Evolutionary conservation across 2,888 invertebrate species (phyloP).

Genomic region (Ophonus ardosiacus): DNA sequence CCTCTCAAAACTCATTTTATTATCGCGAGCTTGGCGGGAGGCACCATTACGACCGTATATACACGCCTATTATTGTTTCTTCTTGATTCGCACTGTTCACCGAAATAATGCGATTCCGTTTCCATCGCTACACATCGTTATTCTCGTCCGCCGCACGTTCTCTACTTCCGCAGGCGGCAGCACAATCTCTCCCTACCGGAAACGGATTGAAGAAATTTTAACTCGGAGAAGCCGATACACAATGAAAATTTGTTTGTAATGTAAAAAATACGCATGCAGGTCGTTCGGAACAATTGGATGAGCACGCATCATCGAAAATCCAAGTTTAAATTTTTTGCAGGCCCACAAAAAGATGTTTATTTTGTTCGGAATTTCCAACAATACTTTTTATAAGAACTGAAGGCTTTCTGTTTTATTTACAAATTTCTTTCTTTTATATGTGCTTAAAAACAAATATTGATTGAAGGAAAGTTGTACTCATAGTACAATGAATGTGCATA

Average conservation of each 20-base stretch:
- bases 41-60: conserved; percentile 56
- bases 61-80: conserved; percentile 67
- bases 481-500: too few species aligned
- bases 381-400: too few species aligned
- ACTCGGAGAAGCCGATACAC: conserved; percentile 30
- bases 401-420: too few species aligned
- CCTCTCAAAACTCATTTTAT: conserved; percentile 67
- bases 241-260: conserved; percentile 49
- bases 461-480: too few species aligned
- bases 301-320: conserved; percentile 18
- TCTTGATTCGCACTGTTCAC: conserved; percentile 68
- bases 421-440: too few species aligned
- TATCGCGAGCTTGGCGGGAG: conserved; percentile 58
- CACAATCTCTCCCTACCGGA: not conserved
- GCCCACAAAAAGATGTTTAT: not conserved
- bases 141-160: conserved; percentile 8
- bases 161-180: not conserved
- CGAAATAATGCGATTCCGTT: conserved; percentile 68
- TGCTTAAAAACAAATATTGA: too few species aligned
- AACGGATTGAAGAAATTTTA: conserved; percentile 24
- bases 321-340: conserved; percentile 18
- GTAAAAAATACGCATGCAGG: conserved; percentile 23
- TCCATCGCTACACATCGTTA: conserved; percentile 66
- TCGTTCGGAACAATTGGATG: conserved; percentile 40
- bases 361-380: not conserved